Evolutionary conservation across 2,113 vertebrate genomes (phyloP).

Genomic region (Gobiocypris rarus): DNA sequence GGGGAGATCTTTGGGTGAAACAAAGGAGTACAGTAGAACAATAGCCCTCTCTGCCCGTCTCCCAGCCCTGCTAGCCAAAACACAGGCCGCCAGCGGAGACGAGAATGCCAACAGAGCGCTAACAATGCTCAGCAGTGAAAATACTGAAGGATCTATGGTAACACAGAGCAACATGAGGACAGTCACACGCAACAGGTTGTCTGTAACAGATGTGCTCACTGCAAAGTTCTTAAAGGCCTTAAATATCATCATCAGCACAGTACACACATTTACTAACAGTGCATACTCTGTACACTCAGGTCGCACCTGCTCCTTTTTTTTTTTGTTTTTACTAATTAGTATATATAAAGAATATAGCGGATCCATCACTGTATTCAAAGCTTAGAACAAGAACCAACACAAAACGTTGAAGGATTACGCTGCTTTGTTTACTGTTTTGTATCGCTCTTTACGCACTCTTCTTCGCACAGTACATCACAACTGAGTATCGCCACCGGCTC

Average conservation of each 20-base stretch:
- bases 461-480: too few relatives aligned
- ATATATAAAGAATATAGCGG: too few relatives aligned
- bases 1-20: slow-evolving; percentile 41
- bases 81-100: slow-evolving; percentile 32
- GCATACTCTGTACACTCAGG: background rate
- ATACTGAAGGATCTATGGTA: background rate
- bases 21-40: slow-evolving; percentile 45
- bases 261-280: background rate
- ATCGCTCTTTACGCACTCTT: too few relatives aligned
- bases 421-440: too few relatives aligned
- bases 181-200: background rate
- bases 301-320: background rate
- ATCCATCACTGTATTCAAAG: too few relatives aligned
- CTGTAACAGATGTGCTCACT: background rate
- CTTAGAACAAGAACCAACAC: too few relatives aligned
- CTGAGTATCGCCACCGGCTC: background rate
- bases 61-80: slow-evolving; percentile 45
- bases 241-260: background rate
- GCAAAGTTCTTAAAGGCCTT: too few relatives aligned
- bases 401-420: too few relatives aligned
- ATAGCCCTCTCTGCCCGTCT: slow-evolving; percentile 38
- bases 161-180: background rate
- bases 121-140: slow-evolving; percentile 51
- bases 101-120: slow-evolving; percentile 25
- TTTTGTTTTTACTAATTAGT: background rate